Evolutionary conservation across 1,140 invertebrate species (phyloP).

Genomic region (Meteorus sp.): DNA sequence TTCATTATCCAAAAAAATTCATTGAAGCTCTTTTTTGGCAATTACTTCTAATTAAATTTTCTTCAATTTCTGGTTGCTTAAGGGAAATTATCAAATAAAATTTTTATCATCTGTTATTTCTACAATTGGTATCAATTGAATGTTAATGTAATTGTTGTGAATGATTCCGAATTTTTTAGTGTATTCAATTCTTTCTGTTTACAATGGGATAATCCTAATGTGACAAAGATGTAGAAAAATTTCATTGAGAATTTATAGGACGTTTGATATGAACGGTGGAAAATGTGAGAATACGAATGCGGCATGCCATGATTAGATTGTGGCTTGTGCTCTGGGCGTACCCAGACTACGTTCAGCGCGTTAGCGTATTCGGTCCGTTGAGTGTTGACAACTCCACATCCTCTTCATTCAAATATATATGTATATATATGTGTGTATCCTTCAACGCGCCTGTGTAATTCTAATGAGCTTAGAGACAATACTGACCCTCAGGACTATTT

Average conservation of each 20-base stretch:
- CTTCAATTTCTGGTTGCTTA: too few species aligned
- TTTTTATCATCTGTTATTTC: too few species aligned
- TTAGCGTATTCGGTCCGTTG: conserved; percentile 50
- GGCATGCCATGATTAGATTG: conserved; percentile 53
- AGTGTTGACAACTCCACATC: conserved; percentile 52
- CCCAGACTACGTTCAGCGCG: conserved; percentile 47
- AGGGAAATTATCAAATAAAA: too few species aligned
- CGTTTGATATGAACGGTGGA: conserved; percentile 27
- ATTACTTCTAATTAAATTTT: too few species aligned
- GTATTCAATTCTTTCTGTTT: background rate
- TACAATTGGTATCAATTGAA: too few species aligned
- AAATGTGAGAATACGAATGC: conserved; percentile 48
- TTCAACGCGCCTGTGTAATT: conserved; percentile 45
- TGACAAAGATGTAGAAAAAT: background rate
- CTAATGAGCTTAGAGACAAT: conserved; percentile 46
- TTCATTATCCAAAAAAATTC: too few species aligned
- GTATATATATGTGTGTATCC: too few species aligned
- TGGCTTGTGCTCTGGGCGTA: conserved; percentile 46
- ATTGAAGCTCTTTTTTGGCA: too few species aligned
- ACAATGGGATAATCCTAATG: background rate
- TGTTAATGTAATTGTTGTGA: too few species aligned
- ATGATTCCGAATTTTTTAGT: too few species aligned
- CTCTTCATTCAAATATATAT: too few species aligned
- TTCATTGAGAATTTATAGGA: too few species aligned
- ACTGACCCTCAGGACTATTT: conserved; percentile 2